Percentiles rank a stretch among this genome's conserved stretches.
Conservation (phyloP, 2,888 invertebrate genomes). For the Dryobotodes eremita region DNA sequence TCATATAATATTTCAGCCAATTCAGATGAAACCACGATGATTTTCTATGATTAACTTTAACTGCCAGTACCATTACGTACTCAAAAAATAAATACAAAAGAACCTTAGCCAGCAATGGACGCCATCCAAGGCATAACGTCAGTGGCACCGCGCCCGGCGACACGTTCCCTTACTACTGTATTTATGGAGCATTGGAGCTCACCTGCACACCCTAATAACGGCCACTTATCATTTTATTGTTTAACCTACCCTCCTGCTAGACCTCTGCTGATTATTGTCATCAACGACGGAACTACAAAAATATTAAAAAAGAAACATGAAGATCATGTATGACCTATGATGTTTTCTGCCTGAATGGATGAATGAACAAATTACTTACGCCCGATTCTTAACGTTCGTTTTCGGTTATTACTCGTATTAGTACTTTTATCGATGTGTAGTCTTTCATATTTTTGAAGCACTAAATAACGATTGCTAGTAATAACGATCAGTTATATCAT, state of each 20-base stretch:
- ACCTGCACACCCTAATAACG: constrained; percentile 69
- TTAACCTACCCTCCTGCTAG: constrained; percentile 53
- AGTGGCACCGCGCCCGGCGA: constrained; percentile 7
- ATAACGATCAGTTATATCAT: not conserved
- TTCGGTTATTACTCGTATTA: constrained; percentile 9
- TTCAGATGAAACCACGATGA: too few species aligned
- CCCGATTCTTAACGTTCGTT: constrained; percentile 21
- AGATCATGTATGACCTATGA: not conserved
- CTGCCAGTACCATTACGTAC: too few species aligned
- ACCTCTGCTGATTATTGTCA: constrained; percentile 22
- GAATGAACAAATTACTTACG: constrained; percentile 28
- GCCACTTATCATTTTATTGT: constrained; percentile 68
- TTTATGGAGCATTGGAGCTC: constrained; percentile 53
- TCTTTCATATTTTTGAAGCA: not conserved
- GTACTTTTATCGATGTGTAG: not conserved
- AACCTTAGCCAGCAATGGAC: constrained; percentile 62
- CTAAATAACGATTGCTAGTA: not conserved
- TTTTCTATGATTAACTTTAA: too few species aligned
- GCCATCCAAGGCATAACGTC: constrained; percentile 20
- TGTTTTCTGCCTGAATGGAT: constrained; percentile 6
- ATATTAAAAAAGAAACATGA: not conserved
- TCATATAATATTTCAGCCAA: too few species aligned
- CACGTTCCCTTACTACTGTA: constrained; percentile 53
- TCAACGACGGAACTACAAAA: not conserved
- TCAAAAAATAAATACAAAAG: too few species aligned